Conservation (phyloP, 2,113 vertebrate genomes). For the Channa maculata region DNA sequence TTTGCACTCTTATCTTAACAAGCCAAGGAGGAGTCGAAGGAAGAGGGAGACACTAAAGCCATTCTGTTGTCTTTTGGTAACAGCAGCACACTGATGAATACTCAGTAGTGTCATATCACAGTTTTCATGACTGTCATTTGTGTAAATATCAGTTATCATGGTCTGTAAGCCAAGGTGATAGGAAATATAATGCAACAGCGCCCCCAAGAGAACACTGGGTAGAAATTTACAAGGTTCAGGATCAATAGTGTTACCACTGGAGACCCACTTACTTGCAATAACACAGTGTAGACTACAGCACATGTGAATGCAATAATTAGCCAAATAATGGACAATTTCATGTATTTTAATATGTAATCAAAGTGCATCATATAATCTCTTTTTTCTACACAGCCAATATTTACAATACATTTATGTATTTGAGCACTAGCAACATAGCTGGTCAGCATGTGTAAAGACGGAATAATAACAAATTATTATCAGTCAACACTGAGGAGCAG, state of each 20-base stretch:
- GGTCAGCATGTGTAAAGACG: conserved; percentile 34
- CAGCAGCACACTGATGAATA: conserved; percentile 25
- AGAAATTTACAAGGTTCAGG: conserved; percentile 45
- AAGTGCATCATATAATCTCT: conserved; percentile 54
- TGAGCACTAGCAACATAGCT: conserved; percentile 13
- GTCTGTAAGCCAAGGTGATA: conserved; percentile 70
- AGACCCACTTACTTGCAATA: conserved; percentile 71
- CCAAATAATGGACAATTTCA: conserved; percentile 49
- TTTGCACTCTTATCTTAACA: conserved; percentile 81
- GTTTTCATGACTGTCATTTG: conserved; percentile 38
- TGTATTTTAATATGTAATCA: conserved; percentile 71
- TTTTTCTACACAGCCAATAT: conserved; percentile 69
- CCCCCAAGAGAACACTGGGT: conserved; percentile 66
- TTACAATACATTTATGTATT: conserved; percentile 52
- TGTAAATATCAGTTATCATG: conserved; percentile 52
- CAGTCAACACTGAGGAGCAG: conserved; percentile 17
- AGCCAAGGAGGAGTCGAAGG: conserved; percentile 71
- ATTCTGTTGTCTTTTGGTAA: conserved; percentile 67
- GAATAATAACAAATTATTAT: conserved; percentile 19
- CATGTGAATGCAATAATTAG: conserved; percentile 76
- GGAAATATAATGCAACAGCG: conserved; percentile 49
- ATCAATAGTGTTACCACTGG: conserved; percentile 58
- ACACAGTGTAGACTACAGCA: conserved; percentile 62
- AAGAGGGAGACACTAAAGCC: conserved; percentile 72
- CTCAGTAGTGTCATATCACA: conserved; percentile 37